Conservation (phyloP, 2,888 invertebrate species). For the Dynastes maya region DNA sequence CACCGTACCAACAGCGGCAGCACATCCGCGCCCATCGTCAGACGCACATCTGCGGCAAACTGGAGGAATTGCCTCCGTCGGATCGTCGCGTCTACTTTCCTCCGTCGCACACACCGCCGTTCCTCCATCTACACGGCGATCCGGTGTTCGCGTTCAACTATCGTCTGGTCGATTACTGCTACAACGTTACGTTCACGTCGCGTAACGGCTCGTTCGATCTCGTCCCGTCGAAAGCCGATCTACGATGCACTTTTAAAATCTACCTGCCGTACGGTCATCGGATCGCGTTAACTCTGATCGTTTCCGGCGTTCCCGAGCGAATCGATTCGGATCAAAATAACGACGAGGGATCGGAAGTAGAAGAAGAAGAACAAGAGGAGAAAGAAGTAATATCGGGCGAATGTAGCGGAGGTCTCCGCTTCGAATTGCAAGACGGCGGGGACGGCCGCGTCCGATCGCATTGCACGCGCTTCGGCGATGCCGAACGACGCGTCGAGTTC, state of each 20-base stretch:
- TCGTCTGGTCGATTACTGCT: conserved; percentile 81
- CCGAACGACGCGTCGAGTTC: conserved; percentile 74
- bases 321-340: conserved; percentile 17
- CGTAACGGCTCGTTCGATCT: conserved; percentile 80
- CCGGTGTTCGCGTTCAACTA: conserved; percentile 80
- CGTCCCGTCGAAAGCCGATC: conserved; percentile 72
- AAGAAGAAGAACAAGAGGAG: conserved; percentile 59
- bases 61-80: conserved; percentile 77
- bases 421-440: conserved; percentile 76
- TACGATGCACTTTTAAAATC: conserved; percentile 80
- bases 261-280: conserved; percentile 82
- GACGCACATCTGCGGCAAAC: conserved; percentile 78
- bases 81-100: conserved; percentile 78
- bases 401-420: conserved; percentile 45
- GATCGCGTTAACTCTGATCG: conserved; percentile 76
- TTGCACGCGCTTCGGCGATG: conserved; percentile 76
- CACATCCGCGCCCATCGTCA: conserved; percentile 63
- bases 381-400: conserved; percentile 74
- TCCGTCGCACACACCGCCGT: conserved; percentile 69
- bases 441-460: conserved; percentile 75
- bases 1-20: conserved; percentile 63
- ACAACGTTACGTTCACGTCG: conserved; percentile 78
- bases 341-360: conserved; percentile 63
- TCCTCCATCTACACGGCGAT: conserved; percentile 75
- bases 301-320: conserved; percentile 63